A percentile compares a stretch with the other conserved stretches of the same genome.
phyloP scores from a whole-genome alignment of 2,888 invertebrate species.

The Linyphia triangularis region DNA sequence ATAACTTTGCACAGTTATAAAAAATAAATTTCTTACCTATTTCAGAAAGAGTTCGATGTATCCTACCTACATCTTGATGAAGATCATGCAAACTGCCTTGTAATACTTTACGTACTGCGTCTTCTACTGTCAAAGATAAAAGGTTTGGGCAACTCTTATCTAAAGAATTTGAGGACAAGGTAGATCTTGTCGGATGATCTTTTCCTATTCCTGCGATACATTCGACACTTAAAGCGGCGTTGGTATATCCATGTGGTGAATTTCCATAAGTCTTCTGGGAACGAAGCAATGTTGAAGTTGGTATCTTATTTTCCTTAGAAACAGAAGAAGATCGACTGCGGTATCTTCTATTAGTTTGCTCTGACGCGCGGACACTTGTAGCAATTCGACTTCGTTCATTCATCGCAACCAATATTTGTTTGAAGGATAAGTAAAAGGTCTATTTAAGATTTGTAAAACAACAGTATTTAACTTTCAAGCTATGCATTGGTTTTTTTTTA shows the following conservation, averaged over 20 bases:
- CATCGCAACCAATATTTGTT: background rate
- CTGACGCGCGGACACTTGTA: conserved; percentile 23
- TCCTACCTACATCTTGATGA: conserved; percentile 17
- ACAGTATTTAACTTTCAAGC: too few relatives aligned
- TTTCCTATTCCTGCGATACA: background rate
- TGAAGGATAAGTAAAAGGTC: background rate
- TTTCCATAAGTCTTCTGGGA: background rate
- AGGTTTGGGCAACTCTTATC: conserved; percentile 27
- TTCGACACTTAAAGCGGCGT: conserved; percentile 36
- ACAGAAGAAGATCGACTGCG: conserved; percentile 47
- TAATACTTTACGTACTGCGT: conserved; percentile 29
- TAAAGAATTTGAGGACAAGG: background rate
- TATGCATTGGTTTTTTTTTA: too few relatives aligned
- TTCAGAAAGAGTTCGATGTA: conserved; percentile 23
- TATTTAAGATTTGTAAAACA: background rate
- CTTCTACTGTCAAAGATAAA: conserved; percentile 38
- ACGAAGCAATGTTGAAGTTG: background rate
- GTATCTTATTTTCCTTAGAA: conserved; percentile 23
- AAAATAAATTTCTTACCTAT: conserved; percentile 35
- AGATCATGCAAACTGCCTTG: conserved; percentile 26
- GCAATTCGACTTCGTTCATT: conserved; percentile 41
- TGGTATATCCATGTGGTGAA: background rate
- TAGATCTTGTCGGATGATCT: background rate
- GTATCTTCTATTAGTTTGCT: conserved; percentile 9
- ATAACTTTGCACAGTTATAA: too few relatives aligned